A percentile compares a stretch with the other conserved stretches of the same genome.
These are phyloP conservation scores for Brachionus rubens DNA, from an alignment of 1,140 invertebrate species.

Conservation along the genomic window DNA sequence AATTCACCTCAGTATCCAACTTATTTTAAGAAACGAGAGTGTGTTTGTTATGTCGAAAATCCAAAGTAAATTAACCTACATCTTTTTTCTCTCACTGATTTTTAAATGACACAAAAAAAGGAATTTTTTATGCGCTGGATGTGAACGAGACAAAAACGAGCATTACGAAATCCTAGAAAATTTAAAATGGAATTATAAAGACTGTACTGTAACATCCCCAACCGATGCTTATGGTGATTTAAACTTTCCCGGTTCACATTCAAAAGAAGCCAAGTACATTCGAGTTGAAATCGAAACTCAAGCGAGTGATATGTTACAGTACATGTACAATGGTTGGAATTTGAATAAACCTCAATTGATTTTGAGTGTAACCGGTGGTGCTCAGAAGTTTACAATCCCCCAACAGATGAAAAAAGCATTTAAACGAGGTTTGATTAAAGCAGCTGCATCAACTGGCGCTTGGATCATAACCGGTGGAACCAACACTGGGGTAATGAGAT, in stretches of 20 bases:
- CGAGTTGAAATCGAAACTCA: conserved; percentile 25
- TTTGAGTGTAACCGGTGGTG: conserved; percentile 93
- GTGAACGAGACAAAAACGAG: neutral
- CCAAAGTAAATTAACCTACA: neutral
- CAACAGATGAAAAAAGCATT: conserved; percentile 88
- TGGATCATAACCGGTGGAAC: conserved; percentile 95
- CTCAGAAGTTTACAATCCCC: conserved; percentile 80
- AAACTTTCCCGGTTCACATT: conserved; percentile 29
- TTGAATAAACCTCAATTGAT: conserved; percentile 90
- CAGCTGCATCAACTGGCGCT: conserved; percentile 91
- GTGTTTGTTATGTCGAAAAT: conserved; percentile 23
- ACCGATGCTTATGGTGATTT: conserved; percentile 30
- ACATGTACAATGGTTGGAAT: conserved; percentile 74
- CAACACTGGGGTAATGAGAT: conserved; percentile 74
- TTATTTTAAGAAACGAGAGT: conserved; percentile 15
- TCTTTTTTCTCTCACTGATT: neutral
- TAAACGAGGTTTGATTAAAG: conserved; percentile 86
- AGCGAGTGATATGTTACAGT: neutral
- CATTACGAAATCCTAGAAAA: neutral
- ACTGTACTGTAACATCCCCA: neutral
- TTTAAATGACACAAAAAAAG: neutral
- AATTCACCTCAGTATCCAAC: neutral
- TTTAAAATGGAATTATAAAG: conserved; percentile 39
- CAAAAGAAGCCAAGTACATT: conserved; percentile 38
- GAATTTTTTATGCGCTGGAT: neutral